Percentiles rank a stretch among this genome's conserved stretches.
Conservation (phyloP, 2,797 vertebrate genomes). For the Lutjanus campechanus region DNA sequence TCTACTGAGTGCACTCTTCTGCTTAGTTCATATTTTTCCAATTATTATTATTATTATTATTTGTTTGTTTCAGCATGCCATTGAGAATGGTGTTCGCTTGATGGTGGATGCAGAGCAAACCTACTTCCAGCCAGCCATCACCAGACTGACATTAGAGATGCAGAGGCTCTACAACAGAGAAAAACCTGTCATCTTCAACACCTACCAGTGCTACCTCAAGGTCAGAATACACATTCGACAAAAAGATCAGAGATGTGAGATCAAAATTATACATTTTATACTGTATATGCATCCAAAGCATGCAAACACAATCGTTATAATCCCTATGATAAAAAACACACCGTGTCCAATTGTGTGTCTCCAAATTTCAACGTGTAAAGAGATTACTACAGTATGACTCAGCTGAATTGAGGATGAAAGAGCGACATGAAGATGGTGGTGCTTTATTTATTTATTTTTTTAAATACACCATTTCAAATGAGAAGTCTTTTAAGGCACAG, state of each 20-base stretch:
- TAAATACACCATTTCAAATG: slow-evolving; percentile 12
- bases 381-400: slow-evolving; percentile 18
- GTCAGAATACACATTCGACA: slow-evolving; percentile 69
- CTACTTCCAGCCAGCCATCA: slow-evolving; percentile 96
- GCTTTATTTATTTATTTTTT: slow-evolving; percentile 1
- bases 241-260: slow-evolving; percentile 3
- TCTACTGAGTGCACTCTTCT: no score
- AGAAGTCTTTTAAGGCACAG: neutral
- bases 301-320: neutral
- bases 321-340: neutral
- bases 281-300: neutral
- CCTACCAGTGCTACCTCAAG: slow-evolving; percentile 95
- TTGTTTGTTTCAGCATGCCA: slow-evolving; percentile 84
- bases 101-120: slow-evolving; percentile 96
- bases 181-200: slow-evolving; percentile 91
- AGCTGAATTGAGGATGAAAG: neutral
- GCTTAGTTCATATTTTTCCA: neutral
- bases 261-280: neutral
- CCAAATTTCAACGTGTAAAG: slow-evolving; percentile 20
- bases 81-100: slow-evolving; percentile 87
- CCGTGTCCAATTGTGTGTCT: neutral
- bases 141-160: slow-evolving; percentile 89
- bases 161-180: slow-evolving; percentile 91
- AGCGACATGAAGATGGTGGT: neutral
- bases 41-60: neutral